Percentiles rank a stretch among this genome's conserved stretches.
These are phyloP conservation scores for Pterocles gutturalis DNA, from an alignment of 2,113 vertebrate species.

Conservation along the genomic window DNA sequence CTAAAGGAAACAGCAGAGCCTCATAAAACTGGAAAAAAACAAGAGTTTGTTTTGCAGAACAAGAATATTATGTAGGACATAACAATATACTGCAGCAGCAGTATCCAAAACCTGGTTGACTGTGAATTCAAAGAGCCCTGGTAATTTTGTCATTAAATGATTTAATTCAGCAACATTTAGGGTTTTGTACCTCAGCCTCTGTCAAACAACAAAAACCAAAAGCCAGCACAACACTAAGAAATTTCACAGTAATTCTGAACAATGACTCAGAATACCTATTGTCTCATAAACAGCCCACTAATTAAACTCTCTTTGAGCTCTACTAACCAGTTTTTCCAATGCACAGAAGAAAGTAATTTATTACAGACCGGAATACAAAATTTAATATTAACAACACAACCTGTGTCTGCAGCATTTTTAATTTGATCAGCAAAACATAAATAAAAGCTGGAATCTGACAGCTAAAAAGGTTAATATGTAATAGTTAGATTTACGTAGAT, in stretches of 20 bases:
- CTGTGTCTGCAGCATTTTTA: slow-evolving; percentile 74
- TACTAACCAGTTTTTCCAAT: slow-evolving; percentile 77
- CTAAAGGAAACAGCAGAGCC: not conserved
- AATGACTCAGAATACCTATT: slow-evolving; percentile 70
- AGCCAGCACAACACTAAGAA: slow-evolving; percentile 56
- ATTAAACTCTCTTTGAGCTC: slow-evolving; percentile 79
- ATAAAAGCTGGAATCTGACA: slow-evolving; percentile 73
- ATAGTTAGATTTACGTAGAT: slow-evolving; percentile 67
- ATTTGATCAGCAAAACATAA: slow-evolving; percentile 76
- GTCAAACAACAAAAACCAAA: slow-evolving; percentile 21
- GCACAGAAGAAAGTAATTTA: slow-evolving; percentile 73
- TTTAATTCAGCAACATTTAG: slow-evolving; percentile 44
- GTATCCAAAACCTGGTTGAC: not conserved
- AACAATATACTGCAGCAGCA: not conserved
- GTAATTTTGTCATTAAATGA: slow-evolving; percentile 64
- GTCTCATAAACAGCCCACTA: slow-evolving; percentile 76
- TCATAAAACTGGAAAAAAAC: not conserved
- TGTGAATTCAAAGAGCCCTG: slow-evolving; percentile 10
- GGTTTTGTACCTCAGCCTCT: slow-evolving; percentile 21
- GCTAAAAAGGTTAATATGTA: slow-evolving; percentile 70
- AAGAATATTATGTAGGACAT: not conserved
- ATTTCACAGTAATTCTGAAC: slow-evolving; percentile 63
- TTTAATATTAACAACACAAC: slow-evolving; percentile 77
- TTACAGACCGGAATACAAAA: slow-evolving; percentile 77
- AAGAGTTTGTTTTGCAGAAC: not conserved